Evolutionary conservation across 1,140 invertebrate genomes (phyloP).

Genomic region (Drosophila watanabei): DNA sequence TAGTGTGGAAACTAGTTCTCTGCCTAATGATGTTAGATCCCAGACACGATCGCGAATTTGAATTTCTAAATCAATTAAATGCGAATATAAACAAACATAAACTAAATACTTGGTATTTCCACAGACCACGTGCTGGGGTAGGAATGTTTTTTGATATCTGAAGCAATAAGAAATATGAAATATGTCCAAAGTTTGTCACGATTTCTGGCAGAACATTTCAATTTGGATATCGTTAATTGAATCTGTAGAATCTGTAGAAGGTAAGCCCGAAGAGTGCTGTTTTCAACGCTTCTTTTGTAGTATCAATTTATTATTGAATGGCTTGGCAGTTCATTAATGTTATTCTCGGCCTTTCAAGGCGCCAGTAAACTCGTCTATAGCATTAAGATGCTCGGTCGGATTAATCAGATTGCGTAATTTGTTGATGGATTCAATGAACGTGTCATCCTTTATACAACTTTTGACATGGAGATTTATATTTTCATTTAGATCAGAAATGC

Average conservation of each 20-base stretch:
- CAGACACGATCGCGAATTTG: slow-evolving; percentile 32
- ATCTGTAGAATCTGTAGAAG: slow-evolving; percentile 18
- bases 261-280: slow-evolving; percentile 7
- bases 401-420: slow-evolving; percentile 27
- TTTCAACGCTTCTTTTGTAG: slow-evolving; percentile 12
- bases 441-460: neutral
- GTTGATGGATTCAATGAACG: slow-evolving; percentile 13
- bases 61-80: slow-evolving; percentile 40
- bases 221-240: neutral
- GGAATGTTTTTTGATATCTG: slow-evolving; percentile 13
- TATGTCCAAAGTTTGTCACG: slow-evolving; percentile 1
- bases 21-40: slow-evolving; percentile 37
- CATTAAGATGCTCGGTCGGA: slow-evolving; percentile 28
- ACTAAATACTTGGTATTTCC: slow-evolving; percentile 5
- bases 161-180: slow-evolving; percentile 23
- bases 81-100: slow-evolving; percentile 46
- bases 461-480: slow-evolving; percentile 17
- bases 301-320: slow-evolving; percentile 17
- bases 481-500: slow-evolving; percentile 14
- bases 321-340: slow-evolving; percentile 24
- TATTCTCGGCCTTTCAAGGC: slow-evolving; percentile 11
- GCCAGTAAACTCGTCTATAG: slow-evolving; percentile 2
- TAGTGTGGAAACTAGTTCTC: slow-evolving; percentile 37
- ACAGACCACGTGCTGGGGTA: slow-evolving; percentile 4
- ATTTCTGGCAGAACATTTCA: slow-evolving; percentile 8